A percentile compares a stretch with the other conserved stretches of the same genome.
phyloP scores from a whole-genome alignment of 2,797 vertebrate genomes.

The Sandelia bainsii region DNA sequence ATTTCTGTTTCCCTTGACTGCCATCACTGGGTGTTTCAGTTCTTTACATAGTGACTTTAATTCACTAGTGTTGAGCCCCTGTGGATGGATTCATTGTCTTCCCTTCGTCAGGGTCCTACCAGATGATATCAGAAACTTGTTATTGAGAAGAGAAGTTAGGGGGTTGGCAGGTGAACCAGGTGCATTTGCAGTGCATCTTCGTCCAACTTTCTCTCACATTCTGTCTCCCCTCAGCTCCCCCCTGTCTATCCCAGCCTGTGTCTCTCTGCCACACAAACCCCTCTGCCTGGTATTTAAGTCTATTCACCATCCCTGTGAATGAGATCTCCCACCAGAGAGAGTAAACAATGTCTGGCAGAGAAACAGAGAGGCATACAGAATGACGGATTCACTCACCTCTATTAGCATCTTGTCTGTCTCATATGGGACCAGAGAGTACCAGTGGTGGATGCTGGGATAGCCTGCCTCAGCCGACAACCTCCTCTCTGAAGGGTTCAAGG shows the following conservation, averaged over 20 bases:
- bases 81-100: background rate
- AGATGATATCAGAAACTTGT: background rate
- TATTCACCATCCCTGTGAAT: constrained; percentile 76
- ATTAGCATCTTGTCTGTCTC: constrained; percentile 72
- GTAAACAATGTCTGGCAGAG: constrained; percentile 77
- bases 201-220: constrained; percentile 2
- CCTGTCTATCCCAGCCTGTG: constrained; percentile 20
- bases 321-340: constrained; percentile 66
- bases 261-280: constrained; percentile 12
- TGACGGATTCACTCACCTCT: constrained; percentile 62
- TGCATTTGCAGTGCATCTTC: constrained; percentile 15
- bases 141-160: constrained; percentile 4
- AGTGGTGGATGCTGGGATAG: constrained; percentile 32
- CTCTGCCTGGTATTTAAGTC: constrained; percentile 70
- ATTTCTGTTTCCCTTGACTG: too few relatives aligned
- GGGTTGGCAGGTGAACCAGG: constrained; percentile 21
- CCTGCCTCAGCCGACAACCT: constrained; percentile 22
- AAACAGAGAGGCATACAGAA: constrained; percentile 70
- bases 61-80: background rate
- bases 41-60: background rate
- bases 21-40: background rate
- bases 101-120: background rate
- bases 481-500: constrained; percentile 10
- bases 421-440: constrained; percentile 33
- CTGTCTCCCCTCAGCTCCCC: background rate